These are phyloP conservation scores for Griposia aprilina DNA, from an alignment of 2,888 invertebrate genomes.

Conservation along the genomic window DNA sequence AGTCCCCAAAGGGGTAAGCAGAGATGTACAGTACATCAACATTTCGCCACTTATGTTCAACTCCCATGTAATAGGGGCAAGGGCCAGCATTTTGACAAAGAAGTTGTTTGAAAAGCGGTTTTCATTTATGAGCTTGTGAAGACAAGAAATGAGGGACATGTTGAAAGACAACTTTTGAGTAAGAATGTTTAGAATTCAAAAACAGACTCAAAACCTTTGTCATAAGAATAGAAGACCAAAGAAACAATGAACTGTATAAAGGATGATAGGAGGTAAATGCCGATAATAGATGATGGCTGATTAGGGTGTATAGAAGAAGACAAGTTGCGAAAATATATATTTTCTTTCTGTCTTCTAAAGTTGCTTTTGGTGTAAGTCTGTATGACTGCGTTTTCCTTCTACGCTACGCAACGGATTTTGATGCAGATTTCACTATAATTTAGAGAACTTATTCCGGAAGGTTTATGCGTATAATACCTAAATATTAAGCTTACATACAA, in stretches of 20 bases:
- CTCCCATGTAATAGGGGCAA: background rate
- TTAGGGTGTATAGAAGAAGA: conserved; percentile 3
- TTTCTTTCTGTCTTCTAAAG: too few relatives aligned
- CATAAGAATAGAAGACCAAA: conserved; percentile 16
- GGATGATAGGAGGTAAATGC: conserved; percentile 3
- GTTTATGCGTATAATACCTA: background rate
- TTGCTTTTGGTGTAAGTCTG: background rate
- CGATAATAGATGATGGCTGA: conserved; percentile 10
- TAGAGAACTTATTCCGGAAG: background rate
- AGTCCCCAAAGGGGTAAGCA: conserved; percentile 7
- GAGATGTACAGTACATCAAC: conserved; percentile 8
- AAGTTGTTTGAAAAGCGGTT: background rate
- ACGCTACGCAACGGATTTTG: background rate
- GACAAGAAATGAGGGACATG: conserved; percentile 2
- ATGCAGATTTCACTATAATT: background rate
- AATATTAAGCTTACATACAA: background rate
- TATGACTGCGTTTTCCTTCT: background rate
- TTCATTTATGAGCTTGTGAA: background rate
- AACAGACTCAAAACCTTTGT: background rate
- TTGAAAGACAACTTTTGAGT: background rate
- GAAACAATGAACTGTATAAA: conserved; percentile 13
- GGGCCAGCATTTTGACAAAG: background rate
- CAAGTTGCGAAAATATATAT: background rate
- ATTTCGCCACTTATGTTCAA: background rate
- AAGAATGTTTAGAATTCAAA: background rate